These are phyloP conservation scores for Phoxinus dragarum DNA, from an alignment of 2,797 vertebrate genomes.

Conservation along the genomic window DNA sequence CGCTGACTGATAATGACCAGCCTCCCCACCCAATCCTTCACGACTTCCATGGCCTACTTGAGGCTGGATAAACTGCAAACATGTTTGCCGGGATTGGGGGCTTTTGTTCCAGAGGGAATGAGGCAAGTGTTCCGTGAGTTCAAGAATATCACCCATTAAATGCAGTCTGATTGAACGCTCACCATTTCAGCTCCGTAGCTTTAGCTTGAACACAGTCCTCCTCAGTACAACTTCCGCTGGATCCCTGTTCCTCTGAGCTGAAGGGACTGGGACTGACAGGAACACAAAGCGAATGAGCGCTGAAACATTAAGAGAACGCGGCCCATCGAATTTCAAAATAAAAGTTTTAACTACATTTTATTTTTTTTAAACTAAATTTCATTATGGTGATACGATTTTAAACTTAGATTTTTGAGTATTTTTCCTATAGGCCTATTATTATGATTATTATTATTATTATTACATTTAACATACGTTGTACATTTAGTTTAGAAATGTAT, in stretches of 20 bases:
- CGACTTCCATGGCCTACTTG: conserved; percentile 39
- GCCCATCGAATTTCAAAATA: conserved; percentile 54
- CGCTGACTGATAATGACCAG: conserved; percentile 18
- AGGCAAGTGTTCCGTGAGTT: too few relatives aligned
- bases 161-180: conserved; percentile 58
- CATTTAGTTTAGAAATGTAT: not conserved
- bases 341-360: conserved; percentile 18
- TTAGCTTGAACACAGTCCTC: conserved; percentile 27
- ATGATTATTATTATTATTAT: not conserved
- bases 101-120: not conserved
- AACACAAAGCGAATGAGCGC: conserved; percentile 20
- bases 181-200: conserved; percentile 76
- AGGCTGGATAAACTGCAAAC: not conserved
- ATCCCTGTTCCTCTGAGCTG: conserved; percentile 37
- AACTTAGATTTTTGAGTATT: not conserved
- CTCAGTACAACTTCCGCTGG: conserved; percentile 14
- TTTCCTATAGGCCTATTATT: not conserved
- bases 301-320: conserved; percentile 17
- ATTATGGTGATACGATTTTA: not conserved
- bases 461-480: not conserved
- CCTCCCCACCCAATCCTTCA: conserved; percentile 38
- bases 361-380: too few relatives aligned
- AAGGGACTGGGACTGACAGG: conserved; percentile 20
- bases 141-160: not conserved
- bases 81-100: not conserved